Base-by-base conservation (phyloP, 1,140 invertebrate species). In the Copidosoma floridanum region DNA sequence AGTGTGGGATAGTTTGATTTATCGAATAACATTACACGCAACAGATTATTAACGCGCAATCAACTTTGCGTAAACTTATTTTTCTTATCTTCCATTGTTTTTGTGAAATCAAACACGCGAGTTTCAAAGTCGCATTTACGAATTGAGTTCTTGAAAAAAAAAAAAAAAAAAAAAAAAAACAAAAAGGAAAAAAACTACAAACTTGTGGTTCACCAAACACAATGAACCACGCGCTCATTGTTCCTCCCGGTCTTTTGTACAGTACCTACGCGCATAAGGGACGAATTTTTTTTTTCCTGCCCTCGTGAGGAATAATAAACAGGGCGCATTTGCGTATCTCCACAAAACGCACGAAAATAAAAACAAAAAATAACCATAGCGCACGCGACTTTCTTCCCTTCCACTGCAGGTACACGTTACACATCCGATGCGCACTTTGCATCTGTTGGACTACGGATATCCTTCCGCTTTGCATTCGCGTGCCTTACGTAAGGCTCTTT, bases 341-440 rank as follows among this genome's bases (percentile, higher is more conserved):
- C 32, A 43, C 20, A 18, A 48, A 18, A 53, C 37, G 56, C 23
- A 38, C 54, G n/a, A n/a, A n/a, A n/a, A n/a, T n/a, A n/a, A n/a
- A n/a, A n/a, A 44, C 8, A 29, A 44, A 61, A 29, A 37, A 18
- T 44, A 43, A 38, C 18, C 40, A 65, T n/a, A n/a, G n/a, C n/a
- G 48, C 53, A 61, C 48, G 59, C 51, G 55, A 65, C 50, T 57
- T 59, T 41, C 63, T 20, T 65, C 52, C 58, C 54, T 46, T 32
- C 41, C 57, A 51, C 27, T 40, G 21, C n/a, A n/a, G n/a, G n/a
- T 10, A n/a, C 23, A 16, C 11, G 6, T 1, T 59, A 21, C 1
- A 37, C 16, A 29, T 52, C 41, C 57, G 57, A 52, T 16, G 4
- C 18, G 8, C 20, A n/a, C 2, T 48, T 38, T 7, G 3, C 35